Evolutionary conservation across 2,888 invertebrate genomes (phyloP), one percentile per base, ranked within the genome.

Genomic region (Tetranychus piercei): DNA sequence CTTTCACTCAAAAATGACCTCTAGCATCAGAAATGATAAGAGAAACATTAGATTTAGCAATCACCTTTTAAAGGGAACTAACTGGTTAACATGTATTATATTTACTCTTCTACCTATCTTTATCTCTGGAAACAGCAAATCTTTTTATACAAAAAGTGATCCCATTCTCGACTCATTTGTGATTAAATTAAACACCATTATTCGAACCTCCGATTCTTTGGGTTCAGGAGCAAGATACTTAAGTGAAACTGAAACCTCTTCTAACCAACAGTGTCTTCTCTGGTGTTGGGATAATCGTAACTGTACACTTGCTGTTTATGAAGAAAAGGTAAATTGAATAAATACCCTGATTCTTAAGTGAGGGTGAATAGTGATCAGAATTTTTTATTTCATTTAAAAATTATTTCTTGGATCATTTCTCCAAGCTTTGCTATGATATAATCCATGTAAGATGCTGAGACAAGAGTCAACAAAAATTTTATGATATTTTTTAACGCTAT

Each of bases 291-390:
- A 90, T 83, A 92, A 91, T 77, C 72, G 34, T 44, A 55, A 44
- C 18, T 94, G 94, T 83, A 92, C 94, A 83, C 92, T 93, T 43
- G 93, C 92, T 82, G 90, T 94, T 79, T 94, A 90, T 81, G 93
- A 73, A 34, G 73, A 73, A 73, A 73, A 64, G 64, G 73, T 64
- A 73, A 64, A 8, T 71, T 15, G 5, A 34, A 34, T 65, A 15
- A 65, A 15, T 65, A 65, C 4, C n/a, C 15, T 65, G 15, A 18
- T 18, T 65, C 4, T 65, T 34, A 4, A 34, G 23, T 23, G 23
- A 34, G 34, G 34, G 34, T 34, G 34, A 34, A 1, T 34, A 34
- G 4, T 3, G 5, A 34, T 34, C 34, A 34, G 34, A 34, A 34
- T 34, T 34, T 34, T 22, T 71, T 18, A 22, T n/a, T 18, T 22